Conservation (phyloP, 30 jellyfish, hydroid and myxozoan species). For the Aurelia sp. region DNA sequence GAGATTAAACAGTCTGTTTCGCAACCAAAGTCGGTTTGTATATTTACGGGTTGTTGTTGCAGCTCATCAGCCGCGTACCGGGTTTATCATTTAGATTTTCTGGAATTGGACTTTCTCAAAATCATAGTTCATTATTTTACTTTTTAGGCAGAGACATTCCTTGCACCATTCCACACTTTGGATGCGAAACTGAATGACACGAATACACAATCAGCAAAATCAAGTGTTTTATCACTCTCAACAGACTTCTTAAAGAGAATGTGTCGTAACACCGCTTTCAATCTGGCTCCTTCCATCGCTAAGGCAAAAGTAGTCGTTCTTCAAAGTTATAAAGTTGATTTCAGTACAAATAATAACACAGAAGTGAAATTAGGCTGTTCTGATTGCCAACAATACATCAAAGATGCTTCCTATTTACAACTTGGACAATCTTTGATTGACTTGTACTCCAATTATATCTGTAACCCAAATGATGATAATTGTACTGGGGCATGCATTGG, state of each 20-base stretch:
- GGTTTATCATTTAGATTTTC: too few relatives aligned
- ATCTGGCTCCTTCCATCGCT: slow-evolving; percentile 50
- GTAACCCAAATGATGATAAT: slow-evolving; percentile 47
- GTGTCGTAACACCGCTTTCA: slow-evolving; percentile 31
- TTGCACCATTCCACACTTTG: slow-evolving; percentile 10
- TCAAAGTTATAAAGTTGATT: slow-evolving; percentile 15
- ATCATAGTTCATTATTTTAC: background rate
- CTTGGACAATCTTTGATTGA: slow-evolving; percentile 38
- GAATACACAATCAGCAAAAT: slow-evolving; percentile 19
- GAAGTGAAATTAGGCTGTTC: slow-evolving; percentile 55
- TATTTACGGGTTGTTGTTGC: too few relatives aligned
- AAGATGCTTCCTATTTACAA: slow-evolving; percentile 26
- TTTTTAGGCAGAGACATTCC: slow-evolving; percentile 37
- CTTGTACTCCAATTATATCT: slow-evolving; percentile 23
- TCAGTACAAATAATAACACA: slow-evolving; percentile 3
- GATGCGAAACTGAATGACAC: slow-evolving; percentile 47
- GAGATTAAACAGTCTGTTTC: too few relatives aligned
- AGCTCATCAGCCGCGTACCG: too few relatives aligned
- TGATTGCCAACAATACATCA: slow-evolving; percentile 31
- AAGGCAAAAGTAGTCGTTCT: slow-evolving; percentile 46
- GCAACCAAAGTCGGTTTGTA: too few relatives aligned
- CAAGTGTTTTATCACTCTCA: slow-evolving; percentile 2
- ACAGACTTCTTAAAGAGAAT: slow-evolving; percentile 22
- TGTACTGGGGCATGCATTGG: slow-evolving; percentile 73
- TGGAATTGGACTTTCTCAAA: too few relatives aligned